phyloP scores from a whole-genome alignment of 1,140 invertebrate species.

The Cylas formicarius region DNA sequence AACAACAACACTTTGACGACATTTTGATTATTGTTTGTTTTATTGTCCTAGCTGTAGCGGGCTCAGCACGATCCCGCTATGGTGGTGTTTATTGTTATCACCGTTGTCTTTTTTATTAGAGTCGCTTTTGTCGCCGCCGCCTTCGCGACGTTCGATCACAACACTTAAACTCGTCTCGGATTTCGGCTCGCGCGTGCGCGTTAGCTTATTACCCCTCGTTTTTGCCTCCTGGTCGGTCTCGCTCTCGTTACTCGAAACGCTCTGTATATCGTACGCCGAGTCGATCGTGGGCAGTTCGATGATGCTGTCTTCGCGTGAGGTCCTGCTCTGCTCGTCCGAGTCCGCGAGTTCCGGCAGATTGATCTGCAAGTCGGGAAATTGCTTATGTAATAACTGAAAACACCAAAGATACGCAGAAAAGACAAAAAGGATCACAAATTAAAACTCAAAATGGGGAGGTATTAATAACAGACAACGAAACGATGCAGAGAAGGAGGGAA shows the following conservation, averaged over 20 bases:
- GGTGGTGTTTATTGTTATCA: conserved; percentile 31
- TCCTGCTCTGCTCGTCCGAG: conserved; percentile 28
- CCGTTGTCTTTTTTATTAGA: conserved; percentile 16
- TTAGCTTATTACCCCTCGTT: conserved; percentile 34
- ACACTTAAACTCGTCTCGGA: conserved; percentile 33
- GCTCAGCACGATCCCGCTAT: conserved; percentile 44
- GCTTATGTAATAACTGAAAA: too few species aligned
- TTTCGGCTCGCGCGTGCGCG: conserved; percentile 35
- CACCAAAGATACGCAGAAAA: too few species aligned
- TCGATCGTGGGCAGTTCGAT: conserved; percentile 43
- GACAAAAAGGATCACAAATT: too few species aligned
- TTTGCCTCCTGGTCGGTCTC: too few species aligned
- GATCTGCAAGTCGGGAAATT: conserved; percentile 20
- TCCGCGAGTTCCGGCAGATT: conserved; percentile 31
- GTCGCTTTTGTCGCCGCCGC: conserved; percentile 12
- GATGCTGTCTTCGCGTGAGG: conserved; percentile 36
- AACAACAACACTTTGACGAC: conserved; percentile 21
- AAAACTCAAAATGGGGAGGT: too few species aligned
- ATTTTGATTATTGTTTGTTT: too few species aligned
- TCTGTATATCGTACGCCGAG: conserved; percentile 39
- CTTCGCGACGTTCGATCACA: conserved; percentile 33
- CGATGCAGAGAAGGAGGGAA: too few species aligned
- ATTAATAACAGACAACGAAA: too few species aligned
- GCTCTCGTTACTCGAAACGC: conserved; percentile 41
- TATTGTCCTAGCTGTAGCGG: conserved; percentile 44